Evolutionary conservation across 2,888 invertebrate genomes (phyloP).

Genomic region (Cryptosula pallasiana): DNA sequence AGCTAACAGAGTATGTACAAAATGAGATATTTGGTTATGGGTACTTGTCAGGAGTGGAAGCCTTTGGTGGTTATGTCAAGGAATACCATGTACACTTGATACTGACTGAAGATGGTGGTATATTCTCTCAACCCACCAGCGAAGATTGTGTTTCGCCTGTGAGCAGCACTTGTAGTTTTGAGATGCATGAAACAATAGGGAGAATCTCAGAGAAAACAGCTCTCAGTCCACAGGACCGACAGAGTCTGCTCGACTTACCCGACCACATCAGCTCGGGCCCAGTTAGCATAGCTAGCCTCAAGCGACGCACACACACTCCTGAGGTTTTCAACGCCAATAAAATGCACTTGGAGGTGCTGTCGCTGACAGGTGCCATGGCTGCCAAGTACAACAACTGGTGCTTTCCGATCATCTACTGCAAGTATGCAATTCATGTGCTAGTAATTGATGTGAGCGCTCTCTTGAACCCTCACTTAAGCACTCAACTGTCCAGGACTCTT

Average conservation of each 20-base stretch:
- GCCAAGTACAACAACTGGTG: not conserved
- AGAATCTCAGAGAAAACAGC: slow-evolving; percentile 9
- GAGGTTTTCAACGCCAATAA: not conserved
- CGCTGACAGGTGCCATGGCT: not conserved
- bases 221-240: not conserved
- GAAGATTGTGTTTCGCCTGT: not conserved
- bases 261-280: not conserved
- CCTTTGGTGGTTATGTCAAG: not conserved
- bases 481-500: not conserved
- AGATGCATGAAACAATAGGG: slow-evolving; percentile 15
- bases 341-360: slow-evolving; percentile 12
- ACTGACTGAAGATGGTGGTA: not conserved
- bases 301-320: not conserved
- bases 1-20: not conserved
- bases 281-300: not conserved
- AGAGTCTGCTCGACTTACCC: not conserved
- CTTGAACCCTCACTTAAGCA: not conserved
- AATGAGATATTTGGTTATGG: not conserved
- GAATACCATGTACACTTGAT: not conserved
- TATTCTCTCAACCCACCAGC: not conserved
- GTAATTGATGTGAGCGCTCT: not conserved
- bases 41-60: too few species aligned
- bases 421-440: not conserved
- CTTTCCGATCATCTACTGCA: not conserved
- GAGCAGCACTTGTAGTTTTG: not conserved